Conservation (phyloP, 2,113 vertebrate genomes). For the Callionymus lyra region DNA sequence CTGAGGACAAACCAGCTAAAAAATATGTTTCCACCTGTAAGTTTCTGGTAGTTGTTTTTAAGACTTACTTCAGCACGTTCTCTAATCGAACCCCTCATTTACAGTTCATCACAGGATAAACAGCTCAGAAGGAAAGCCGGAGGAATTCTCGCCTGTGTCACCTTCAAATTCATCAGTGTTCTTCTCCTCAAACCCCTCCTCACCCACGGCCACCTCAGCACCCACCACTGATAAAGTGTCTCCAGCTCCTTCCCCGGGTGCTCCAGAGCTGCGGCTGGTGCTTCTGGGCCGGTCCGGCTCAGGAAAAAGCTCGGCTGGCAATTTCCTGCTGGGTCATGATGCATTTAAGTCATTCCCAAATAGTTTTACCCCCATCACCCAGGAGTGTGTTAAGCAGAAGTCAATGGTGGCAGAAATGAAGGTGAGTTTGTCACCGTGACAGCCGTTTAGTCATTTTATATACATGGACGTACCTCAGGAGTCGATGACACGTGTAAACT, state of each 20-base stretch:
- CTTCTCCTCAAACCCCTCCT: slow-evolving; percentile 9
- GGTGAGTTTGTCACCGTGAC: no score
- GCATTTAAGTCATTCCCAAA: slow-evolving; percentile 36
- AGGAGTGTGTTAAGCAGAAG: slow-evolving; percentile 54
- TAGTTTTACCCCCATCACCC: slow-evolving; percentile 32
- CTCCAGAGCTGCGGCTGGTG: slow-evolving; percentile 57
- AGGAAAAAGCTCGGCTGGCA: slow-evolving; percentile 63
- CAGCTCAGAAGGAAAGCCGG: slow-evolving; percentile 29
- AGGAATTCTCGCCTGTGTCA: slow-evolving; percentile 14
- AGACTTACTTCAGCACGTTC: background rate
- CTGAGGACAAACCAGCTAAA: slow-evolving; percentile 13
- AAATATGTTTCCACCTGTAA: slow-evolving; percentile 42
- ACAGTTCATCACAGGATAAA: slow-evolving; percentile 51
- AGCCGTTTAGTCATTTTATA: no score
- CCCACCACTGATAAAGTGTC: slow-evolving; percentile 1
- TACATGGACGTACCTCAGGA: background rate
- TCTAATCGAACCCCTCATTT: background rate
- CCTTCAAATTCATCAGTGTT: slow-evolving; percentile 1
- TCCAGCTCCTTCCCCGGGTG: slow-evolving; percentile 9
- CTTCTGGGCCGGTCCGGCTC: slow-evolving; percentile 57
- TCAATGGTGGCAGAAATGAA: slow-evolving; percentile 31
- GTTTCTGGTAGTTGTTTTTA: slow-evolving; percentile 15
- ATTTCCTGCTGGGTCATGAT: slow-evolving; percentile 51
- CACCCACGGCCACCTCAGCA: slow-evolving; percentile 4
- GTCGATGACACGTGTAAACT: background rate